Conservation (phyloP, 2,113 vertebrate species). For the Cricetomys ansorgei region DNA sequence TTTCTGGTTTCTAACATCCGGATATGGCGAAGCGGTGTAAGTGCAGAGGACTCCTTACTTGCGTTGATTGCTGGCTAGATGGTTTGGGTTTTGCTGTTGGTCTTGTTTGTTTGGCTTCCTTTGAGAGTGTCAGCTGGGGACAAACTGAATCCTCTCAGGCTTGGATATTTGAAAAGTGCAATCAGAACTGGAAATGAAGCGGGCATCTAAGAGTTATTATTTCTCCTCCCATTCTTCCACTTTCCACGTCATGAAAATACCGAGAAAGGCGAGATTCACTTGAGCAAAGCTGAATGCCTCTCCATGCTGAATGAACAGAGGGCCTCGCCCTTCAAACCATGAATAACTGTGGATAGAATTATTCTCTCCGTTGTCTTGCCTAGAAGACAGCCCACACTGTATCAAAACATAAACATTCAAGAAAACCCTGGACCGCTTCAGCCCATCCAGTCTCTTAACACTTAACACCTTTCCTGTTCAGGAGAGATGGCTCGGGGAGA, state of each 20-base stretch:
- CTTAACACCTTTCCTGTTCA: slow-evolving; percentile 19
- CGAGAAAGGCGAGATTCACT: slow-evolving; percentile 35
- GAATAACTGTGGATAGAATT: neutral
- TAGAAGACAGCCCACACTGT: slow-evolving; percentile 53
- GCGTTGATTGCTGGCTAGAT: neutral
- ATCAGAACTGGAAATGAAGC: slow-evolving; percentile 22
- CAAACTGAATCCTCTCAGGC: neutral
- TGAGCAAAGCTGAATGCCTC: slow-evolving; percentile 19
- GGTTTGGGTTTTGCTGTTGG: neutral
- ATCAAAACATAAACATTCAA: slow-evolving; percentile 23
- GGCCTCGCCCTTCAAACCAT: slow-evolving; percentile 36
- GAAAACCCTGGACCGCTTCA: neutral
- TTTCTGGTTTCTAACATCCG: slow-evolving; percentile 15
- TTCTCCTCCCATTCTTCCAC: slow-evolving; percentile 21
- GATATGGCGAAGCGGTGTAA: neutral
- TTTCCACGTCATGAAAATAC: slow-evolving; percentile 47
- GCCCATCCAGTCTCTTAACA: neutral
- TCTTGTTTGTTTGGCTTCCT: slow-evolving; percentile 1
- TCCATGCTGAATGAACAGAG: neutral
- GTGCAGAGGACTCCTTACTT: neutral
- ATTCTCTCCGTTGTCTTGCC: neutral
- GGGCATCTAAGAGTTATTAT: slow-evolving; percentile 1
- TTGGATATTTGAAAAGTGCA: slow-evolving; percentile 44
- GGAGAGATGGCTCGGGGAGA: slow-evolving; percentile 25
- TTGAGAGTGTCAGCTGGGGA: neutral